Evolutionary conservation across 2,888 invertebrate genomes (phyloP).

Genomic region (Spialia ferax): DNA sequence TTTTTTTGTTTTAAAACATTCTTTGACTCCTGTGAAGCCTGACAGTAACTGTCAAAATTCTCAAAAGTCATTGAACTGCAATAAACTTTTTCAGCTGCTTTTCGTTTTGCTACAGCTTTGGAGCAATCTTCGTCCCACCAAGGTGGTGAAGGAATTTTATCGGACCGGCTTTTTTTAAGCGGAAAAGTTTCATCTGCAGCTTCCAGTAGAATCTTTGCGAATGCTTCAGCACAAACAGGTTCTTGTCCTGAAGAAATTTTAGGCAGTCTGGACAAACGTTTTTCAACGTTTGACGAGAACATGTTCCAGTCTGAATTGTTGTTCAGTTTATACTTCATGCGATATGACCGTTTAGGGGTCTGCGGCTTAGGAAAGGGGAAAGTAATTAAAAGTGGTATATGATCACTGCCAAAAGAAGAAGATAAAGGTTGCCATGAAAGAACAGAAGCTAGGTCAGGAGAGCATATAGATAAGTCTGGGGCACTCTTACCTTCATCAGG

Average conservation of each 20-base stretch:
- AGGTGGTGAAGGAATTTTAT: not conserved
- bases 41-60: slow-evolving; percentile 18
- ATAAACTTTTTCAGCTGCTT: slow-evolving; percentile 6
- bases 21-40: not conserved
- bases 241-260: not conserved
- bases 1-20: slow-evolving; percentile 3
- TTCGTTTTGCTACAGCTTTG: not conserved
- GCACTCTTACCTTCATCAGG: not conserved
- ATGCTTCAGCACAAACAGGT: not conserved
- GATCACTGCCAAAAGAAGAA: slow-evolving; percentile 15
- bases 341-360: not conserved
- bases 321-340: not conserved
- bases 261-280: not conserved
- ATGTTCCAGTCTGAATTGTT: not conserved
- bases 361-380: not conserved
- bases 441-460: slow-evolving; percentile 10
- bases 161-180: not conserved
- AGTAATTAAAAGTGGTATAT: slow-evolving; percentile 7
- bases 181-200: slow-evolving; percentile 2
- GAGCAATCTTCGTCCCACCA: slow-evolving; percentile 1
- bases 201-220: not conserved
- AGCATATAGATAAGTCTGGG: slow-evolving; percentile 6
- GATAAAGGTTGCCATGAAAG: slow-evolving; percentile 12
- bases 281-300: not conserved
- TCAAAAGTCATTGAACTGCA: slow-evolving; percentile 6